phyloP scores from a whole-genome alignment of 2,113 vertebrate genomes.

The Rhodinocichla rosea region DNA sequence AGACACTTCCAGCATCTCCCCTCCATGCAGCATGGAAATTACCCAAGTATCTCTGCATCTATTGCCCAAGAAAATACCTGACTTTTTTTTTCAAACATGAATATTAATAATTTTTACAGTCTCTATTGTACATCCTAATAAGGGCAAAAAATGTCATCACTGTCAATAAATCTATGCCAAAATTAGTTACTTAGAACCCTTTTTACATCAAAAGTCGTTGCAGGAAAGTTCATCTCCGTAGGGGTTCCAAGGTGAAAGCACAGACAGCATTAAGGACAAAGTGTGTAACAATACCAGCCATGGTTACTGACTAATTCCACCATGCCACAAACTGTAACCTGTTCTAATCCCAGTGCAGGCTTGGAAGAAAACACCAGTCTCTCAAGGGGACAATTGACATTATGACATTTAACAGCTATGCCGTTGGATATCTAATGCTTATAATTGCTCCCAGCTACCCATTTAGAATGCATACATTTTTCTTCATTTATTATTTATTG shows the following conservation, averaged over 20 bases:
- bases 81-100: background rate
- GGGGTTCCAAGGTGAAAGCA: background rate
- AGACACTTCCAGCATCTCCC: background rate
- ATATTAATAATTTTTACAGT: background rate
- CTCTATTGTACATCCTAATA: background rate
- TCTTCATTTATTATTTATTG: background rate
- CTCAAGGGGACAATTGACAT: background rate
- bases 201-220: background rate
- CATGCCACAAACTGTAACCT: rapidly evolving
- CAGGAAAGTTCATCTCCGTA: background rate
- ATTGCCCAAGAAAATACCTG: background rate
- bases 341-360: background rate
- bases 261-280: background rate
- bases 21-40: background rate
- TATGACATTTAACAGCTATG: background rate
- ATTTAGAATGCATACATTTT: background rate
- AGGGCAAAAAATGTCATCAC: background rate
- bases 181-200: background rate
- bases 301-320: background rate
- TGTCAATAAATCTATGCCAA: background rate
- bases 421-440: background rate
- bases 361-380: background rate
- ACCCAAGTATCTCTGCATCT: background rate
- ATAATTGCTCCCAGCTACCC: background rate
- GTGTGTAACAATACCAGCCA: background rate